Base-by-base conservation (phyloP, 1,140 invertebrate genomes). In the Dendroctonus valens region DNA sequence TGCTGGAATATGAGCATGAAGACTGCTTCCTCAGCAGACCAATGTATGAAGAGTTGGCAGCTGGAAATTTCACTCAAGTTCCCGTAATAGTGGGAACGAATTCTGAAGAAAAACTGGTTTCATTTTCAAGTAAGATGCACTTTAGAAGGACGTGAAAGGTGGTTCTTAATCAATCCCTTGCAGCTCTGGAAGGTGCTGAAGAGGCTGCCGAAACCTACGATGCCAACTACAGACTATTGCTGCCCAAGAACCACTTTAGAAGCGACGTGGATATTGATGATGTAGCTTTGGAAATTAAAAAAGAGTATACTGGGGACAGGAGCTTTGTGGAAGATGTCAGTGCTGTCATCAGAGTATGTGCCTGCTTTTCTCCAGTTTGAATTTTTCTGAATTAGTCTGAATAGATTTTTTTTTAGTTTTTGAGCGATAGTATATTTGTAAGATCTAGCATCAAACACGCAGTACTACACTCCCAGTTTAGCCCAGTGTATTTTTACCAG, bases 21-120 rank as follows among this genome's bases (percentile, higher is more conserved):
- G 9, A 40, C 37, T n/a, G 39, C 62, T 8, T 70, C 26, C 51
- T 67, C 1, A 59, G 54, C 11, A 44, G 59, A 59, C 44, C 54
- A 6, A 42, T 67, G 37, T 70, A 67, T 49, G 54, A 49, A 38
- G 38, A 61, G 9, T 26, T 70, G 6, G 64, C 51, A 60, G 46
- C 48, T 4, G 69, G 69, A 41, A 58, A 67, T 59, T 53, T 64
- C 6, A 63, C 46, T 40, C 53, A 49, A 41, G 64, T 70, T 7
- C 69, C 69, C 7, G 49, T 70, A 5, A 63, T 70, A 7, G 64
- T 70, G 11, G 69, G 69, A 0, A 64, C 60, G 7, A 58, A 41
- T 15, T 67, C 64, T 7, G 64, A 70, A 44, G 69, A 70, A 12
- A n/a, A 7, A 41, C 41, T 55, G 14, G 5, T 26, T 5, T 0